A percentile compares a stretch with the other conserved stretches of the same genome.
These are phyloP conservation scores for Synchiropus splendidus DNA, from an alignment of 2,113 vertebrate genomes.

Conservation along the genomic window DNA sequence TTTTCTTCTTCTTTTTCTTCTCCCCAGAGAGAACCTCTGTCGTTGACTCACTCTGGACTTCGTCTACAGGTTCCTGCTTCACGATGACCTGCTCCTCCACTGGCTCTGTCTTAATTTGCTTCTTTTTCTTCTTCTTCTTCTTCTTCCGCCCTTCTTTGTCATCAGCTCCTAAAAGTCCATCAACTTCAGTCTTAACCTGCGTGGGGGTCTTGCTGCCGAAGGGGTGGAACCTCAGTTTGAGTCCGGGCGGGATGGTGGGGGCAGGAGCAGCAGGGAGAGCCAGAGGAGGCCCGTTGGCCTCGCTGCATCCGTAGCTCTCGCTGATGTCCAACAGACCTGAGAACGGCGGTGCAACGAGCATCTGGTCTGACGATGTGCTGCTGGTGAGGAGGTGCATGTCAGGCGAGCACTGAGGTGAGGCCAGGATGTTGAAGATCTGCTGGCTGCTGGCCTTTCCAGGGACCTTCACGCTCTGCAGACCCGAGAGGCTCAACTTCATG, in stretches of 20 bases:
- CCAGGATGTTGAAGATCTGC: conserved; percentile 58
- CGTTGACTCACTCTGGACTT: conserved; percentile 6
- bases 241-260: conserved; percentile 49
- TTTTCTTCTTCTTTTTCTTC: conserved; percentile 56
- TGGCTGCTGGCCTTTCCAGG: not conserved
- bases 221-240: conserved; percentile 63
- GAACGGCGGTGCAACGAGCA: conserved; percentile 40
- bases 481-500: conserved; percentile 51
- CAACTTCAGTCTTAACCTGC: conserved; percentile 13
- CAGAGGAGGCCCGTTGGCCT: conserved; percentile 24
- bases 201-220: conserved; percentile 49
- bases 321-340: conserved; percentile 60
- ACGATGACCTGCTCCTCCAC: conserved; percentile 6
- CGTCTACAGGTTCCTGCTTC: conserved; percentile 31
- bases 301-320: conserved; percentile 48
- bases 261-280: conserved; percentile 48
- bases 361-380: not conserved
- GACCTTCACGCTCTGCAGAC: conserved; percentile 48
- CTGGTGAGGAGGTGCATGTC: conserved; percentile 54
- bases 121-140: conserved; percentile 58
- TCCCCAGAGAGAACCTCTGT: conserved; percentile 1
- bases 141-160: conserved; percentile 11
- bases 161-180: conserved; percentile 13
- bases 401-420: conserved; percentile 15
- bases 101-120: conserved; percentile 31